Evolutionary conservation across 2,113 vertebrate species (phyloP).

Genomic region (Malaclemys terrapin): DNA sequence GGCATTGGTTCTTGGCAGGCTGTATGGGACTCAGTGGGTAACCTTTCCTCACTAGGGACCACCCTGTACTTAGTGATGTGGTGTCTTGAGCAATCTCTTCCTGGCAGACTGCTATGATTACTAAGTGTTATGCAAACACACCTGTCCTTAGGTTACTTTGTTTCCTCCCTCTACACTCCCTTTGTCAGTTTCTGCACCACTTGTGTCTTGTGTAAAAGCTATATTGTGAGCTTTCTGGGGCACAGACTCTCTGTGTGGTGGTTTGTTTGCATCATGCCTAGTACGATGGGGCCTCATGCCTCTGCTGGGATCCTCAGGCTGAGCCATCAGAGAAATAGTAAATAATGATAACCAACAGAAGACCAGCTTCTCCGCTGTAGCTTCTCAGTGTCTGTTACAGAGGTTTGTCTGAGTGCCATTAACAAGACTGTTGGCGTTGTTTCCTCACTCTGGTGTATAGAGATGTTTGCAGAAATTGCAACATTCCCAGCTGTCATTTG

Average conservation of each 20-base stretch:
- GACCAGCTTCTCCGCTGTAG: neutral
- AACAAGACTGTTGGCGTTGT: neutral
- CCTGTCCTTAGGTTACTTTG: neutral
- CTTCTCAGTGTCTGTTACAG: neutral
- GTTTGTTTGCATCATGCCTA: neutral
- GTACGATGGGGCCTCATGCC: neutral
- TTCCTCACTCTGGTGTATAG: neutral
- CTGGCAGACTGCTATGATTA: neutral
- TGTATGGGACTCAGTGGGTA: neutral
- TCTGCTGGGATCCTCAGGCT: neutral
- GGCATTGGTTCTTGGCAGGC: neutral
- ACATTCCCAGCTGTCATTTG: slow-evolving; percentile 2
- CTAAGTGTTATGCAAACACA: neutral
- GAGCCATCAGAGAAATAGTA: neutral
- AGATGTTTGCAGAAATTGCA: neutral
- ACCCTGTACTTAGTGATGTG: neutral
- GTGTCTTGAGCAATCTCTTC: neutral
- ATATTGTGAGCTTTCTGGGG: neutral
- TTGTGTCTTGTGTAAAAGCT: neutral
- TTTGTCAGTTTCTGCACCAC: neutral
- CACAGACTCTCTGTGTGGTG: neutral
- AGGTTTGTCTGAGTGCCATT: neutral
- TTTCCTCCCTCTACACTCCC: neutral
- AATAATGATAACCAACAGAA: neutral
- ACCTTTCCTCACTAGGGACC: neutral